A percentile compares a stretch with the other conserved stretches of the same genome.
Conservation (phyloP, 2,888 invertebrate genomes). For the Eudasyphora cyanicolor region DNA sequence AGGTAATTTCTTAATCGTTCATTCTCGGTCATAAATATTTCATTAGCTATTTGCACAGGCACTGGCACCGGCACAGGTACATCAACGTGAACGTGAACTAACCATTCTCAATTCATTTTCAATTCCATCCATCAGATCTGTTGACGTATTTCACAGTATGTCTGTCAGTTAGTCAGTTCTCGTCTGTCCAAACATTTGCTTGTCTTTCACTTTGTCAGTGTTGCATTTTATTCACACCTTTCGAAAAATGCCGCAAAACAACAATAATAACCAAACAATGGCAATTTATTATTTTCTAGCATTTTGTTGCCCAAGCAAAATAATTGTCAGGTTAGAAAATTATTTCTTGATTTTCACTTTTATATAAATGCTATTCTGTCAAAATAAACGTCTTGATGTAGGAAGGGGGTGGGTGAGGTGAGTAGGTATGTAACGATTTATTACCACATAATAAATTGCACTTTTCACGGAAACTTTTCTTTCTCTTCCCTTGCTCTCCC, state of each 20-base stretch:
- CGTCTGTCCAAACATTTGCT: background rate
- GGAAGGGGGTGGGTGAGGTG: too few relatives aligned
- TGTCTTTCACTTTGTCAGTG: background rate
- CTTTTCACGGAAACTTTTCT: background rate
- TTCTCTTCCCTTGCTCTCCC: background rate
- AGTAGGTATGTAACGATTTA: too few relatives aligned
- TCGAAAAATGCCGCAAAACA: background rate
- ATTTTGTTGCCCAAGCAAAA: background rate
- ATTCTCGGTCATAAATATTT: background rate
- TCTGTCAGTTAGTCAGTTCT: background rate
- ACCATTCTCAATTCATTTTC: slow-evolving; percentile 34
- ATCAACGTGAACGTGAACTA: background rate
- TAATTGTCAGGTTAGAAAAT: background rate
- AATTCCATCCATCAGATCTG: background rate
- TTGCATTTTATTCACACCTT: slow-evolving; percentile 6
- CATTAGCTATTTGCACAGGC: background rate
- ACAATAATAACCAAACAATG: background rate
- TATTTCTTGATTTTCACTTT: slow-evolving; percentile 3
- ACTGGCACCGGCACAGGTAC: background rate
- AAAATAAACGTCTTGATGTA: too few relatives aligned
- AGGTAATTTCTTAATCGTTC: background rate
- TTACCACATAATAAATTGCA: background rate
- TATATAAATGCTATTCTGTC: background rate
- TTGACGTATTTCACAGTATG: background rate
- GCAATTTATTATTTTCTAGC: background rate